A percentile compares a stretch with the other conserved stretches of the same genome.
These are phyloP conservation scores for Pipistrellus nathusii DNA, from an alignment of 2,797 vertebrate genomes.

Conservation along the genomic window DNA sequence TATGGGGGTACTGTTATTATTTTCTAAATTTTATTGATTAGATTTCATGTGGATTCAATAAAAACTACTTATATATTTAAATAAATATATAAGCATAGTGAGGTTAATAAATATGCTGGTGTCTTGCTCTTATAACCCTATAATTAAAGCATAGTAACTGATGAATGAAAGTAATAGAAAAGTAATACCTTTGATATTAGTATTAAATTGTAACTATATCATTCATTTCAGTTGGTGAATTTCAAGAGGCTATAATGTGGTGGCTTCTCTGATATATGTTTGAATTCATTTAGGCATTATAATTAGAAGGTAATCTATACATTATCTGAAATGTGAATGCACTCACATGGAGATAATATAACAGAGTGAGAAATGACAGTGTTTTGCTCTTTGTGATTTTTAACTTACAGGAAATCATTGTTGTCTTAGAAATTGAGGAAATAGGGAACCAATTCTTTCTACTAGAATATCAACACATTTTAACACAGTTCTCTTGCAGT, in stretches of 20 bases:
- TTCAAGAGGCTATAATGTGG: slow-evolving; percentile 2
- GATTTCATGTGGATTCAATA: background rate
- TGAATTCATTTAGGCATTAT: slow-evolving; percentile 34
- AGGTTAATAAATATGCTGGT: slow-evolving; percentile 17
- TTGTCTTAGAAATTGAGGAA: slow-evolving; percentile 51
- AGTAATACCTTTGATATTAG: background rate
- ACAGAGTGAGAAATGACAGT: slow-evolving; percentile 32
- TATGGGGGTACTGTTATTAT: background rate
- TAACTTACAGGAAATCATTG: background rate
- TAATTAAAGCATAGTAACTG: background rate
- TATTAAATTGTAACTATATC: slow-evolving; percentile 25
- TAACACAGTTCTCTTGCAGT: slow-evolving; percentile 58
- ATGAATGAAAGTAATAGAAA: background rate
- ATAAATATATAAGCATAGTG: background rate
- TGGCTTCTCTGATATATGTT: background rate
- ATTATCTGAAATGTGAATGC: background rate
- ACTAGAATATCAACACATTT: slow-evolving; percentile 51
- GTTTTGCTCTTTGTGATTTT: slow-evolving; percentile 10
- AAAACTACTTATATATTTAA: background rate
- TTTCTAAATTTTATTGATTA: background rate
- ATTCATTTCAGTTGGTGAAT: slow-evolving; percentile 4
- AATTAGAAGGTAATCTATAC: background rate
- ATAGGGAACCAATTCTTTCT: slow-evolving; percentile 56
- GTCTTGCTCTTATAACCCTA: background rate
- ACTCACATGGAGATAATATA: slow-evolving; percentile 23